Evolutionary conservation across 2,888 invertebrate species (phyloP).

Genomic region (Acronicta alni): DNA sequence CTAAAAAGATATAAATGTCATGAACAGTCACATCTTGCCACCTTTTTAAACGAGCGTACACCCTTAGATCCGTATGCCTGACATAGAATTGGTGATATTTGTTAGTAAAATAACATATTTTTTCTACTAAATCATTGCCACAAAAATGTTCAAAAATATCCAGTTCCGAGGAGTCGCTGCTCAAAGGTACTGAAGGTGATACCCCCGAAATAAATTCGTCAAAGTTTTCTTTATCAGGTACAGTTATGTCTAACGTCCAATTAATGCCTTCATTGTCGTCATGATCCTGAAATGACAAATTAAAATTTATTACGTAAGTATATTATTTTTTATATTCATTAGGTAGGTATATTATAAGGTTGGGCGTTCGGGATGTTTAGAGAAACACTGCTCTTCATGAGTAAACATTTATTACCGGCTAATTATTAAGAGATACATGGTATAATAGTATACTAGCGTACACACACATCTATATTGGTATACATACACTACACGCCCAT

Average conservation of each 20-base stretch:
- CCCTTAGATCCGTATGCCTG: conserved; percentile 34
- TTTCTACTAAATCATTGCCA: conserved; percentile 37
- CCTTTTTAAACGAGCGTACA: conserved; percentile 33
- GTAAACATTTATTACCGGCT: too few species aligned
- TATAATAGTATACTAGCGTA: too few species aligned
- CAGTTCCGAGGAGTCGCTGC: conserved; percentile 37
- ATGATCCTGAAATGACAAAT: conserved; percentile 29
- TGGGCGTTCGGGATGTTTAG: too few species aligned
- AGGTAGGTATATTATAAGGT: conserved; percentile 26
- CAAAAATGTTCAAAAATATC: conserved; percentile 41
- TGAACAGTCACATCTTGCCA: conserved; percentile 37
- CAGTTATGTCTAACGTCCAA: conserved; percentile 36
- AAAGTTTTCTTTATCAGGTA: conserved; percentile 33
- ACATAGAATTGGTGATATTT: conserved; percentile 37
- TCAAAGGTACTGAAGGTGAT: conserved; percentile 32
- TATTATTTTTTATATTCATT: conserved; percentile 27
- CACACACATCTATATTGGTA: too few species aligned
- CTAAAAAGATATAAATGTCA: conserved; percentile 43
- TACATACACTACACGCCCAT: too few species aligned
- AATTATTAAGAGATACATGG: too few species aligned
- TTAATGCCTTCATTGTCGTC: conserved; percentile 29
- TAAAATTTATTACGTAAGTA: conserved; percentile 25
- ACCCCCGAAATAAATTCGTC: conserved; percentile 39
- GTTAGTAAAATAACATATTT: conserved; percentile 40
- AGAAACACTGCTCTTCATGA: too few species aligned